Evolutionary conservation across 2,797 vertebrate species (phyloP), one percentile per base, ranked within the genome.

Genomic region (Perdix hodgsoniae): DNA sequence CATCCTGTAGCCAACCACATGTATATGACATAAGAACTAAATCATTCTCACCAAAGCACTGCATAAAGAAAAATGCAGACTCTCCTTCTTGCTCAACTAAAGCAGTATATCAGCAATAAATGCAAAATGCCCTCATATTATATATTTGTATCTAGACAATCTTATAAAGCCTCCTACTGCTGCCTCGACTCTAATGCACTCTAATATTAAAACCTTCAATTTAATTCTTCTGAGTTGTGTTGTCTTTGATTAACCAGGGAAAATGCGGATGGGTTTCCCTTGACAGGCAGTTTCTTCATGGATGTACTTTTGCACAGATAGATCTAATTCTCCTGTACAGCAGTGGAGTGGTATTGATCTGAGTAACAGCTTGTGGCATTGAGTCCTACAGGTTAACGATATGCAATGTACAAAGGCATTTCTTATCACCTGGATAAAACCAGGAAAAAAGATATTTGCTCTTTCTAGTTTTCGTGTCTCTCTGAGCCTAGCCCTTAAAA

Each of bases 211-310:
- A 95, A 94, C 83, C 87, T 95, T 65, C 78, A 65, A 75, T 88
- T 95, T 95, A 90, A 95, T 95, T 95, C 87, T 94, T 91, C 80
- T 92, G 87, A 88, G 71, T 84, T 92, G 67, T 88, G 88, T 93
- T 92, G 90, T 90, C 94, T 92, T 95, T 96, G 91, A 95, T 95
- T 96, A 96, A 95, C 77, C 86, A 92, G 83, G 91, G 93, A 94
- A 90, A 95, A 94, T 47, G 40, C 1, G 0, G 59, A 80, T 82
- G 94, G 83, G 83, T 85, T 95, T 94, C 93, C 90, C 94, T 45
- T 66, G 85, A 71, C 81, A 91, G 83, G 50, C 60, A 74, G 77
- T 71, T 89, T 88, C 91, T 83, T 90, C 77, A 1, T 42, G 80
- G 93, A 81, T 79, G 60, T 39, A 56, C 83, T 57, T 45, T 18